Evolutionary conservation across 2,888 invertebrate genomes (phyloP).

Genomic region (Vandiemenella viatica): DNA sequence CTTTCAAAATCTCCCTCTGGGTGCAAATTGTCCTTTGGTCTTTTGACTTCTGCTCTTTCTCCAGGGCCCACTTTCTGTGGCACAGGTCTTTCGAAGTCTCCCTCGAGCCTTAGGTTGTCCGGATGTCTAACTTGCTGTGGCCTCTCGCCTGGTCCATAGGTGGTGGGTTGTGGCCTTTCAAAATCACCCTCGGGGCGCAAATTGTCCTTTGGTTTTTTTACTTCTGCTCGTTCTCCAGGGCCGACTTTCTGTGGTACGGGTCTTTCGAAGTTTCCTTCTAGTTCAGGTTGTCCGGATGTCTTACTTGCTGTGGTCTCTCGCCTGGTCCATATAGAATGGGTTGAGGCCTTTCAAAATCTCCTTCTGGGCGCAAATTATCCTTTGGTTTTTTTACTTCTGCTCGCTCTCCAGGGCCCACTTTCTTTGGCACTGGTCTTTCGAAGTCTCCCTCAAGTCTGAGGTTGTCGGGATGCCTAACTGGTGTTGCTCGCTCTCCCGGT

Average conservation of each 20-base stretch:
- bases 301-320: conserved; percentile 23
- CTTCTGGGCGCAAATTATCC: conserved; percentile 38
- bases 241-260: conserved; percentile 12
- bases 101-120: conserved; percentile 35
- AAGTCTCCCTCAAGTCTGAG: conserved; percentile 35
- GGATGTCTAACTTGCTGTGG: conserved; percentile 21
- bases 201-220: conserved; percentile 30
- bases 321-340: conserved; percentile 31
- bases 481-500: conserved; percentile 27
- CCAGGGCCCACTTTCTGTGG: conserved; percentile 34
- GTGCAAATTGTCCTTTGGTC: conserved; percentile 32
- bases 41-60: conserved; percentile 28
- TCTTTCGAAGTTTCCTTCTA: conserved; percentile 34
- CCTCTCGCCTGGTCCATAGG: conserved; percentile 29
- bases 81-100: conserved; percentile 33
- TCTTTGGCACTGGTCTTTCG: conserved; percentile 17
- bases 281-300: conserved; percentile 43
- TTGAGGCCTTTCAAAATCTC: conserved; percentile 37
- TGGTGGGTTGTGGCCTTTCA: conserved; percentile 24
- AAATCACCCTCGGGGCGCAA: conserved; percentile 29
- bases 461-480: conserved; percentile 30
- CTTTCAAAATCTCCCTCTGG: conserved; percentile 29
- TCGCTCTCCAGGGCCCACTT: conserved; percentile 26
- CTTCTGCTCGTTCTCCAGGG: conserved; percentile 18
- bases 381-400: conserved; percentile 30